A percentile compares a stretch with the other conserved stretches of the same genome.
phyloP scores from a whole-genome alignment of 2,888 invertebrate species.

The Aradus depressus region DNA sequence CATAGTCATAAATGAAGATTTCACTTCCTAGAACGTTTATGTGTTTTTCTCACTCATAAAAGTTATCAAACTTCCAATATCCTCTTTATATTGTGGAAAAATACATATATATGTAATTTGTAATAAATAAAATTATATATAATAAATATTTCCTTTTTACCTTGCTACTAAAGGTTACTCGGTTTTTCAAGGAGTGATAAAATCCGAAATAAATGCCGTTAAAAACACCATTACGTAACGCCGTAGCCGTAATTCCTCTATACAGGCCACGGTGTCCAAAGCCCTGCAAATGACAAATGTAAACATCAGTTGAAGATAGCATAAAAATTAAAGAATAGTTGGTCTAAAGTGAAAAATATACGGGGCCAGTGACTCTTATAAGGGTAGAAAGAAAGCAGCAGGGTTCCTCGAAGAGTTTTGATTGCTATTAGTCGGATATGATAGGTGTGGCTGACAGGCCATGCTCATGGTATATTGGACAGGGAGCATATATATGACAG shows the following conservation, averaged over 20 bases:
- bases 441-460: too few species aligned
- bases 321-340: too few species aligned
- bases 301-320: too few species aligned
- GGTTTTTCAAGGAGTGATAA: conserved; percentile 73
- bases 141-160: background rate
- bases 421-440: too few species aligned
- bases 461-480: too few species aligned
- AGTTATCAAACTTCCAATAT: background rate
- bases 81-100: background rate
- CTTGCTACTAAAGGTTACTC: background rate
- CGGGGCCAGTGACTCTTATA: background rate
- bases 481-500: too few species aligned
- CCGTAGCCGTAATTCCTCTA: conserved; percentile 79
- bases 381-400: too few species aligned
- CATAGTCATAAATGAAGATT: too few species aligned
- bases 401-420: too few species aligned
- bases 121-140: background rate
- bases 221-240: conserved; percentile 79
- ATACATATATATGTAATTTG: too few species aligned
- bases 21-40: too few species aligned
- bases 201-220: conserved; percentile 93
- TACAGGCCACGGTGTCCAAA: conserved; percentile 70
- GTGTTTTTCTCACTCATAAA: too few species aligned
- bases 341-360: background rate
- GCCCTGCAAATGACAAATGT: conserved; percentile 42